These are phyloP conservation scores for Limnephilus marmoratus DNA, from an alignment of 2,888 invertebrate genomes.

Conservation along the genomic window DNA sequence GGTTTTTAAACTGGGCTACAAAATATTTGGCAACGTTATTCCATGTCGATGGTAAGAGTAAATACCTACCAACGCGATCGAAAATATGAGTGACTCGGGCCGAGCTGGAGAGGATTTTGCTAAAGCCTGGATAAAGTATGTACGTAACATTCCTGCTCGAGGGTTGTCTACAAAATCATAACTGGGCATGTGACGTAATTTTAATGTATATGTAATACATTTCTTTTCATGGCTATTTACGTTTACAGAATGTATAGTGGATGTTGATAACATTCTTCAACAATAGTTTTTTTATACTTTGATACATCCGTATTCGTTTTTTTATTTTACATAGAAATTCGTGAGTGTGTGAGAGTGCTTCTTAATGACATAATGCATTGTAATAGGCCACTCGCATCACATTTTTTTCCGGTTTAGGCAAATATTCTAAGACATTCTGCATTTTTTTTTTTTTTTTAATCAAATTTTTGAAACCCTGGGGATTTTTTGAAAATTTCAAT, in stretches of 20 bases:
- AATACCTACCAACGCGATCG: neutral
- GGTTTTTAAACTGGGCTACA: neutral
- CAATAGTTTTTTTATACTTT: neutral
- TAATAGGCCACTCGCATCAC: too few relatives aligned
- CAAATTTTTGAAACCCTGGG: too few relatives aligned
- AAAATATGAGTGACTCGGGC: conserved; percentile 21
- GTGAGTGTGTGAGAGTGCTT: too few relatives aligned
- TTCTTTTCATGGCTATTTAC: neutral
- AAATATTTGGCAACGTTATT: neutral
- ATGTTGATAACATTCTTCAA: neutral
- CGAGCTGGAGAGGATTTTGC: neutral
- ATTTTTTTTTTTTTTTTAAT: too few relatives aligned
- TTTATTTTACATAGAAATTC: too few relatives aligned
- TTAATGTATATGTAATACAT: neutral
- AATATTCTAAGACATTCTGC: too few relatives aligned
- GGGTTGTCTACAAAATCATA: neutral
- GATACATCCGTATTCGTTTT: too few relatives aligned
- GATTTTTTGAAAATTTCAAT: too few relatives aligned
- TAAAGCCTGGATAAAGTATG: conserved; percentile 17
- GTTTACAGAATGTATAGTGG: neutral
- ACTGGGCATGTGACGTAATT: neutral
- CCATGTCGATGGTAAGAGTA: neutral
- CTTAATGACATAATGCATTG: too few relatives aligned
- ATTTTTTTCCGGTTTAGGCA: too few relatives aligned
- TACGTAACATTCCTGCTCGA: neutral